Conservation (phyloP, 2,113 vertebrate genomes). For the Cervus canadensis region DNA sequence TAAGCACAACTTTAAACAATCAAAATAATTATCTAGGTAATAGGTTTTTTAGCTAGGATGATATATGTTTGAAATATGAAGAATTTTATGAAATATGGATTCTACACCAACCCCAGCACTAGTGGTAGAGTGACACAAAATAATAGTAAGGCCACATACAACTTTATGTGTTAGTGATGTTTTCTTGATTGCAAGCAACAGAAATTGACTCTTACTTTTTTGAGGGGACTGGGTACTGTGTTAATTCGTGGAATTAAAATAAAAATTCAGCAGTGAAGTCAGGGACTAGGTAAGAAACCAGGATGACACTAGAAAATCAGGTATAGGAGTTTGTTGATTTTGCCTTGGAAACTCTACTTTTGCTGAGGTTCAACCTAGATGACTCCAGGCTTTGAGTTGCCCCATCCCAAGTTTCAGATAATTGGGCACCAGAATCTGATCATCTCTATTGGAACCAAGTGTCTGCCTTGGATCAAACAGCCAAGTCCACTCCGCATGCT, state of each 20-base stretch:
- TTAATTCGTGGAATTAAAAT: not conserved
- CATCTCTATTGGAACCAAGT: not conserved
- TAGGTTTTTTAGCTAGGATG: not conserved
- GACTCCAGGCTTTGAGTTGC: not conserved
- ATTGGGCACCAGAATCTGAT: not conserved
- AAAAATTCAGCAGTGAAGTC: not conserved
- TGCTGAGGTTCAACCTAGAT: not conserved
- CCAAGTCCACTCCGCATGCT: rapidly evolving
- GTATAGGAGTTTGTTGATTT: not conserved
- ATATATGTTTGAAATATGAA: not conserved
- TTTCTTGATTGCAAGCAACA: not conserved
- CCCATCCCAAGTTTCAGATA: not conserved
- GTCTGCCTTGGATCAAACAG: not conserved
- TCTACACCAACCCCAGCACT: not conserved
- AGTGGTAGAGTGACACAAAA: not conserved
- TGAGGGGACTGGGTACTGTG: not conserved
- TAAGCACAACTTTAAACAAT: not conserved
- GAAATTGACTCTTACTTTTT: not conserved
- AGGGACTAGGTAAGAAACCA: not conserved
- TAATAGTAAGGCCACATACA: not conserved
- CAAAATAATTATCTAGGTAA: not conserved
- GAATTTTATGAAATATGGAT: not conserved
- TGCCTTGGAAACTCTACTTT: not conserved
- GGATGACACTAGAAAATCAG: not conserved
- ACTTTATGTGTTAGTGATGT: not conserved